A percentile compares a stretch with the other conserved stretches of the same genome.
Evolutionary conservation across 2,888 invertebrate genomes (phyloP).

Genomic region (Eilema caniola): DNA sequence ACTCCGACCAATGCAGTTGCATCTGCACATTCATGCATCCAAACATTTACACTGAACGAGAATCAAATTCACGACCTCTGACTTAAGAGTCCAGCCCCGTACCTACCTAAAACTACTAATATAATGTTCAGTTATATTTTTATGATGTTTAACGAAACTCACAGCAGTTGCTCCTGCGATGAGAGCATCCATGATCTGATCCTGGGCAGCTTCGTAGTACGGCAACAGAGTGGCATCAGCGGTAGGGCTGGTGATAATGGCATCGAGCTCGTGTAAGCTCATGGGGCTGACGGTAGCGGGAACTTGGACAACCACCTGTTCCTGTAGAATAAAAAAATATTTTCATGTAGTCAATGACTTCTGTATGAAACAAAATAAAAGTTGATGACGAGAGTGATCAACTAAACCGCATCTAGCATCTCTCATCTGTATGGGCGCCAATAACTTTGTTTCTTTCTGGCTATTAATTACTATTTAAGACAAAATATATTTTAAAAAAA

Average conservation of each 20-base stretch:
- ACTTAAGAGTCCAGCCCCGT: too few species aligned
- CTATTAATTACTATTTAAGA: too few species aligned
- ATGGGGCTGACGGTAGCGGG: slow-evolving; percentile 59
- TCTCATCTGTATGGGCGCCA: too few species aligned
- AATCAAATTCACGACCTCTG: too few species aligned
- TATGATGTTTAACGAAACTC: neutral
- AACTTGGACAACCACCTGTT: slow-evolving; percentile 49
- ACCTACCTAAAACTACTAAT: too few species aligned
- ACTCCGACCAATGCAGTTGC: too few species aligned
- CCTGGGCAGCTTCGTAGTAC: slow-evolving; percentile 63
- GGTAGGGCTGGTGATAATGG: slow-evolving; percentile 61
- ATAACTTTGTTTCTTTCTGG: too few species aligned
- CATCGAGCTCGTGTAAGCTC: slow-evolving; percentile 61
- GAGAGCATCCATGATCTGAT: slow-evolving; percentile 61
- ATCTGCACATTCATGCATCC: too few species aligned
- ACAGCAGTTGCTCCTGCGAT: slow-evolving; percentile 46
- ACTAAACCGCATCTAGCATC: too few species aligned
- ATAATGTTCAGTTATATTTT: neutral
- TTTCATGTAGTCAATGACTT: neutral
- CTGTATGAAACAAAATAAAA: neutral
- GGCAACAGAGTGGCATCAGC: slow-evolving; percentile 62
- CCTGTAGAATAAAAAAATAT: slow-evolving; percentile 33
- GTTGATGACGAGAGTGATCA: neutral
- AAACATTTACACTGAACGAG: too few species aligned
- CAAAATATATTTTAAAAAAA: too few species aligned